Percentiles rank a stretch among this genome's conserved stretches.
These are phyloP conservation scores for Melanocharis versteri DNA, from an alignment of 2,113 vertebrate genomes.

Conservation along the genomic window DNA sequence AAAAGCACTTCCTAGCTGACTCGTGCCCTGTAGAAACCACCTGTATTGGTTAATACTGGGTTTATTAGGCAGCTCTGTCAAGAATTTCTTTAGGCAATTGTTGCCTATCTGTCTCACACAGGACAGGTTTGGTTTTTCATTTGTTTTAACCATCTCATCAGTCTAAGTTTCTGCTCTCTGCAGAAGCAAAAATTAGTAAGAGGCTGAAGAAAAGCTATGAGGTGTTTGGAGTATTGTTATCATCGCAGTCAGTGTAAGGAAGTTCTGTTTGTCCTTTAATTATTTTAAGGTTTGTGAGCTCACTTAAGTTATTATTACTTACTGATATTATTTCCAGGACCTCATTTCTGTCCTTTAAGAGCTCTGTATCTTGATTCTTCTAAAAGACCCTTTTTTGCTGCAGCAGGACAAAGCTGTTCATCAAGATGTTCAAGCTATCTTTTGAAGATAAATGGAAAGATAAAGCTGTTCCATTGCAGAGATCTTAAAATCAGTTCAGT, in stretches of 20 bases:
- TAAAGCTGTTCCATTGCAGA: not conserved
- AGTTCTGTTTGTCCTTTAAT: not conserved
- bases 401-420: not conserved
- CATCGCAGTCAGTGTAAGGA: not conserved
- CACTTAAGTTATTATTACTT: not conserved
- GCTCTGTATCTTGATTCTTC: not conserved
- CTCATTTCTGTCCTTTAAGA: not conserved
- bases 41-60: not conserved
- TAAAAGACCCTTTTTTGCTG: not conserved
- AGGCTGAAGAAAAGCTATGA: not conserved
- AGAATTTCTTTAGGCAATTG: not conserved
- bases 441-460: constrained; percentile 4
- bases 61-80: not conserved
- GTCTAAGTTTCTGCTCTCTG: not conserved
- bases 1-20: not conserved
- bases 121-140: not conserved
- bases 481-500: not conserved
- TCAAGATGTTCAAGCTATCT: not conserved
- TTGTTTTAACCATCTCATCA: not conserved
- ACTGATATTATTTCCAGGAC: not conserved
- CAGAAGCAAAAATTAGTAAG: not conserved
- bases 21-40: not conserved
- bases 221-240: not conserved
- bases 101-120: not conserved
- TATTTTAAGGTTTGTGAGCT: not conserved